These are phyloP conservation scores for Drosophila arawakana DNA, from an alignment of 1,140 invertebrate species.

Conservation along the genomic window DNA sequence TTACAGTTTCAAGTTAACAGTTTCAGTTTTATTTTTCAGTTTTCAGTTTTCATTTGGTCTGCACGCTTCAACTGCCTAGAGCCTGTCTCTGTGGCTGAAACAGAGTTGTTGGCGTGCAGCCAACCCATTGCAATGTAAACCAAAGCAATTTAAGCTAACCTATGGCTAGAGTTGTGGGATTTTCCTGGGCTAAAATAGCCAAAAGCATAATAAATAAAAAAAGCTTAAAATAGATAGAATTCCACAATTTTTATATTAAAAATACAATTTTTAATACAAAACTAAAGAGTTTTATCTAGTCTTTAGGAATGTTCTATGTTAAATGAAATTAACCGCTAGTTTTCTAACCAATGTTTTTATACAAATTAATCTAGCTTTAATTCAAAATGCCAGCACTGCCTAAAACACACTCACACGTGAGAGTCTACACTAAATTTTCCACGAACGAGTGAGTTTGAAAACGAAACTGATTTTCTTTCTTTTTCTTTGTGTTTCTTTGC, in stretches of 20 bases:
- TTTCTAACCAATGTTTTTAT: too few relatives aligned
- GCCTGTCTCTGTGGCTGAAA: slow-evolving; percentile 38
- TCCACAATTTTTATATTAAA: too few relatives aligned
- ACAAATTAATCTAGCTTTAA: too few relatives aligned
- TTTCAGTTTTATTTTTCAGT: slow-evolving; percentile 11
- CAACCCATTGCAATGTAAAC: slow-evolving; percentile 50
- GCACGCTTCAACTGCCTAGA: slow-evolving; percentile 74
- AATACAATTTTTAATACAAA: too few relatives aligned
- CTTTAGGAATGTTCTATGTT: too few relatives aligned
- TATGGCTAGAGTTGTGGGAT: slow-evolving; percentile 25
- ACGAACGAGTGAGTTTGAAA: slow-evolving; percentile 75
- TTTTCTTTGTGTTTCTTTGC: slow-evolving; percentile 35
- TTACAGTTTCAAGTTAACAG: slow-evolving; percentile 35
- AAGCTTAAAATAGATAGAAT: too few relatives aligned
- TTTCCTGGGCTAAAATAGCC: too few relatives aligned
- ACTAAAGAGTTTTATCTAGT: too few relatives aligned
- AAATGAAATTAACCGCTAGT: too few relatives aligned
- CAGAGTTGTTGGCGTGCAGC: slow-evolving; percentile 46
- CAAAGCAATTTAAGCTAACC: slow-evolving; percentile 70
- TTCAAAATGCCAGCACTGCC: not conserved
- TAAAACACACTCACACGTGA: slow-evolving; percentile 4
- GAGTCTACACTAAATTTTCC: slow-evolving; percentile 77
- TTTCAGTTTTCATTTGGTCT: slow-evolving; percentile 48
- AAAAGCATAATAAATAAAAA: too few relatives aligned
- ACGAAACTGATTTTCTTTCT: slow-evolving; percentile 70